phyloP scores from a whole-genome alignment of 1,140 invertebrate genomes.

The Eriosoma lanigerum region DNA sequence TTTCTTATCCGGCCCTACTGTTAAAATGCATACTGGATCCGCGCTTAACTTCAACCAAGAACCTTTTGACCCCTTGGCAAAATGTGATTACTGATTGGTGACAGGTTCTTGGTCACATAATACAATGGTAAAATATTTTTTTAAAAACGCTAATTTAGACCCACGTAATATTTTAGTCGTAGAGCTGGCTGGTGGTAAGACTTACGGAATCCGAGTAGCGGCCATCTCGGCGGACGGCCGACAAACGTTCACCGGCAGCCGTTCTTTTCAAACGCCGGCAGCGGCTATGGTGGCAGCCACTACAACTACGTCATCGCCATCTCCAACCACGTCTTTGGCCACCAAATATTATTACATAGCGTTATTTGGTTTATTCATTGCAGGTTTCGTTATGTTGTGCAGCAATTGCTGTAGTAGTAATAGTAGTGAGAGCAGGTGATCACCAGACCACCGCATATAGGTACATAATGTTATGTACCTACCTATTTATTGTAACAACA shows the following conservation, averaged over 20 bases:
- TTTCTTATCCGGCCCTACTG: too few species aligned
- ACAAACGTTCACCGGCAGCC: neutral
- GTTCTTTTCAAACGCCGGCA: neutral
- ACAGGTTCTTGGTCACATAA: too few species aligned
- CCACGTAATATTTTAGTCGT: neutral
- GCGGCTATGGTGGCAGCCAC: neutral
- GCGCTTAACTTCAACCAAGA: too few species aligned
- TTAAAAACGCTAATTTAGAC: too few species aligned
- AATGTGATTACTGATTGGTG: too few species aligned
- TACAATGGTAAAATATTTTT: too few species aligned
- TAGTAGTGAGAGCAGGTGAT: neutral
- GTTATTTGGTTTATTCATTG: neutral
- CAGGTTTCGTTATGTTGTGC: neutral
- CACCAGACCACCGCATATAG: too few species aligned
- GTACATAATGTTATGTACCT: too few species aligned
- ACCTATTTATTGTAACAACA: too few species aligned
- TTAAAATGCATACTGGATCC: too few species aligned
- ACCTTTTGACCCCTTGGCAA: too few species aligned
- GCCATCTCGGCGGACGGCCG: slow-evolving; percentile 13
- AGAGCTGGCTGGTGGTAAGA: neutral
- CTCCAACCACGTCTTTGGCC: neutral
- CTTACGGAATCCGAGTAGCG: neutral
- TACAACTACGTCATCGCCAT: neutral
- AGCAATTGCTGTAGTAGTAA: neutral
- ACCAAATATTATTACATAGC: slow-evolving; percentile 35